A percentile compares a stretch with the other conserved stretches of the same genome.
phyloP scores from a whole-genome alignment of 2,888 invertebrate species.

The Noctua pronuba region DNA sequence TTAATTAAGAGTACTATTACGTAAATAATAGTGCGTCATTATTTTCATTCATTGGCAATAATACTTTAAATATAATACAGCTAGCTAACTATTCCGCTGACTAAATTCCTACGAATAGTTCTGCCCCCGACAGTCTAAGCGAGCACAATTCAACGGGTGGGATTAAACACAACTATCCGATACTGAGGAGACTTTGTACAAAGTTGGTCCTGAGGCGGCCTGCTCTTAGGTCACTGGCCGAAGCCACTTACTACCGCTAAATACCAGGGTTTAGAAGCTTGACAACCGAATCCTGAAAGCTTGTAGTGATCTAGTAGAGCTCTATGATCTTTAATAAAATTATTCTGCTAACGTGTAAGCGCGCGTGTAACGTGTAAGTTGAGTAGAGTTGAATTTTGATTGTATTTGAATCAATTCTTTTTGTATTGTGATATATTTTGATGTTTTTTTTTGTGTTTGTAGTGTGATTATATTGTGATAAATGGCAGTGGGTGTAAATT shows the following conservation, averaged over 20 bases:
- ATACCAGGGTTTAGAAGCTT: background rate
- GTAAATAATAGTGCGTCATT: background rate
- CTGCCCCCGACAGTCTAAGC: conserved; percentile 10
- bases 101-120: conserved; percentile 10
- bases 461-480: too few relatives aligned
- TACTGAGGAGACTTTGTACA: conserved; percentile 18
- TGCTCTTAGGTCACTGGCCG: conserved; percentile 15
- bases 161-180: conserved; percentile 35
- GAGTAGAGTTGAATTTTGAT: too few relatives aligned
- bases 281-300: background rate
- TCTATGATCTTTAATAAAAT: background rate
- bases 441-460: too few relatives aligned
- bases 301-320: background rate
- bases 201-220: conserved; percentile 27
- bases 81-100: background rate
- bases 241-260: conserved; percentile 15
- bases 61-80: background rate
- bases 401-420: too few relatives aligned
- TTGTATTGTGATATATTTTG: too few relatives aligned
- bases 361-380: too few relatives aligned
- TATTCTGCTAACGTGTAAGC: too few relatives aligned
- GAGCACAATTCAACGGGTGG: background rate
- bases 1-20: background rate
- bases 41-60: background rate
- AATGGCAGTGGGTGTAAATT: too few relatives aligned